Base-by-base conservation (phyloP, 2,888 invertebrate species). In the Diogma glabrata region DNA sequence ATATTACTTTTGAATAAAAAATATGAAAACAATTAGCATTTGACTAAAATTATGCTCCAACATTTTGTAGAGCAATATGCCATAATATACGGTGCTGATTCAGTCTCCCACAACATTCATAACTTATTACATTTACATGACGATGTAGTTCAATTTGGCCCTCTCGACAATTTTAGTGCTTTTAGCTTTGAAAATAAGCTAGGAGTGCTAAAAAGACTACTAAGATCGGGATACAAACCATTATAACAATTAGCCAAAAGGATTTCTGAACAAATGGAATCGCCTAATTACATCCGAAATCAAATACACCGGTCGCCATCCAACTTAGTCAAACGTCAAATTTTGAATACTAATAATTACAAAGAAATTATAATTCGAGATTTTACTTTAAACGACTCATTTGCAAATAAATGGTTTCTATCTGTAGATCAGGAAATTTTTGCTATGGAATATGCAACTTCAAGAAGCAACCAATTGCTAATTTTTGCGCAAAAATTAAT, bases 331-430 rank as follows among this genome's bases (percentile, higher is more conserved):
- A 36, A 36, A 36, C 14, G 9, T 14, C 4, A 36, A 36, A 36
- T 36, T 36, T 2, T 2, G 3, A 14, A 36, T 36, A 36, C 36
- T 3, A 3, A 12, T 14, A 36, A 36, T 36, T 36, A 14, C 14
- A 36, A 36, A n/a, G 36, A 36, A 36, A 36, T 36, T 36, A 3
- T 9, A 2, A 16, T 36, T 8, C 14, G 9, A 3, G 14, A 14
- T 12, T 36, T 9, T 36, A 36, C 14, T 14, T 14, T 36, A n/a
- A 36, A 36, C 36, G 14, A 36, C 36, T 36, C 36, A 36, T 36
- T 36, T 36, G 36, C 36, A 9, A 36, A 36, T 36, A 38, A 38
- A 17, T 38, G 17, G 38, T 38, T 38, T 38, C 20, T 38, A 17
- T 8, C 17, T 10, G 3, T 17, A 10, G 7, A 38, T 7, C 16